phyloP scores from a whole-genome alignment of 1,140 invertebrate genomes.

The Papilio helenus region DNA sequence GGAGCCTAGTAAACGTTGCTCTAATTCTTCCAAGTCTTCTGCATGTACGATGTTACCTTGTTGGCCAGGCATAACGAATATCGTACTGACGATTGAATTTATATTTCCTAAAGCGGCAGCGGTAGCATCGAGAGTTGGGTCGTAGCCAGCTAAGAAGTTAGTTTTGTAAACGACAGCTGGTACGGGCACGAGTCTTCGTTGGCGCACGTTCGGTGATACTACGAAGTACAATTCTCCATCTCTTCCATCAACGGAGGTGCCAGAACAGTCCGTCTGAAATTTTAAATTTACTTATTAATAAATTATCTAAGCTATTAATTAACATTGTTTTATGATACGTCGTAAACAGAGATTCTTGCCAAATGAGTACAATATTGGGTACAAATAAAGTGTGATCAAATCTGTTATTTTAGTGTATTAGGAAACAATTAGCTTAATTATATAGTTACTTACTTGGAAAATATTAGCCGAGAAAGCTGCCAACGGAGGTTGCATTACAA shows the following conservation, averaged over 20 bases:
- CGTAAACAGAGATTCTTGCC: too few relatives aligned
- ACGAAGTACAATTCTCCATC: constrained; percentile 94
- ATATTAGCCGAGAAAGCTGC: constrained; percentile 91
- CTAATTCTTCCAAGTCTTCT: constrained; percentile 89
- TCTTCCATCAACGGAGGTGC: constrained; percentile 87
- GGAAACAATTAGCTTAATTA: not conserved
- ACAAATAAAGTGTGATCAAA: not conserved
- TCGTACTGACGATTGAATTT: constrained; percentile 88
- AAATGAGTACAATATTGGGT: too few relatives aligned
- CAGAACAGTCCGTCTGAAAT: constrained; percentile 89
- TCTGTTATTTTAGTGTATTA: not conserved
- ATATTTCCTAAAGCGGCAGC: constrained; percentile 88
- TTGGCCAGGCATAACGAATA: constrained; percentile 91
- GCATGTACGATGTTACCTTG: constrained; percentile 89
- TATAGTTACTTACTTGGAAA: constrained; percentile 84
- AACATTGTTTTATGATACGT: not conserved
- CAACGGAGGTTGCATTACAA: constrained; percentile 88
- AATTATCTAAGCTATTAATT: constrained; percentile 22
- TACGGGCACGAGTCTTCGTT: constrained; percentile 90
- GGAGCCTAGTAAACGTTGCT: constrained; percentile 86
- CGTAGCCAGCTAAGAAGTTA: constrained; percentile 91
- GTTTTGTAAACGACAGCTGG: constrained; percentile 90
- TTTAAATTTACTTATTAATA: constrained; percentile 40
- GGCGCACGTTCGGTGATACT: constrained; percentile 89
- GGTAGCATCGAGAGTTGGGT: constrained; percentile 91